phyloP scores from a whole-genome alignment of 2,888 invertebrate species.

The Euclidia mi region DNA sequence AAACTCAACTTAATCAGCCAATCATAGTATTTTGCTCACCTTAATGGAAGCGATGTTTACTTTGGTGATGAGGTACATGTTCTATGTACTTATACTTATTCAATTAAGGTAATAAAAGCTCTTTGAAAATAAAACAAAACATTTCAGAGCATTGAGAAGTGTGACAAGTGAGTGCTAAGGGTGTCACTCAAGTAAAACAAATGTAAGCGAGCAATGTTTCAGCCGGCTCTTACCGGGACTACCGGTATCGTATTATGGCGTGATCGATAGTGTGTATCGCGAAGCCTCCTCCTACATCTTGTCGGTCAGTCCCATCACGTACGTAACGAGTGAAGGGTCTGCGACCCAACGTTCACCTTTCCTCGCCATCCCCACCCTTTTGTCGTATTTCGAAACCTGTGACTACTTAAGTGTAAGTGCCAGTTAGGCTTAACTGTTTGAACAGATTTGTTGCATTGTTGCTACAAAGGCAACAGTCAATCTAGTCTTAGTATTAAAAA shows the following conservation, averaged over 20 bases:
- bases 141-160: slow-evolving; percentile 17
- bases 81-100: too few species aligned
- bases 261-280: slow-evolving; percentile 69
- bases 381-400: slow-evolving; percentile 34
- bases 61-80: too few species aligned
- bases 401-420: slow-evolving; percentile 13
- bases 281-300: slow-evolving; percentile 57
- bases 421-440: neutral
- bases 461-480: too few species aligned
- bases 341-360: slow-evolving; percentile 55
- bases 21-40: too few species aligned
- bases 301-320: slow-evolving; percentile 72
- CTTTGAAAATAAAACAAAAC: slow-evolving; percentile 6
- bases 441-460: too few species aligned
- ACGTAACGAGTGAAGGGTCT: slow-evolving; percentile 74
- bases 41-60: too few species aligned
- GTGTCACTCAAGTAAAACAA: slow-evolving; percentile 48
- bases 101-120: neutral
- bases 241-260: slow-evolving; percentile 70
- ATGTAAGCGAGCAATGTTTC: slow-evolving; percentile 51
- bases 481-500: too few species aligned
- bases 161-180: slow-evolving; percentile 22
- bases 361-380: slow-evolving; percentile 25
- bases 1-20: too few species aligned
- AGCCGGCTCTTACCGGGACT: slow-evolving; percentile 63